Percentiles rank a stretch among this genome's conserved stretches.
These are phyloP conservation scores for Pseudomugil tenellus DNA, from an alignment of 2,797 vertebrate species.

Conservation along the genomic window DNA sequence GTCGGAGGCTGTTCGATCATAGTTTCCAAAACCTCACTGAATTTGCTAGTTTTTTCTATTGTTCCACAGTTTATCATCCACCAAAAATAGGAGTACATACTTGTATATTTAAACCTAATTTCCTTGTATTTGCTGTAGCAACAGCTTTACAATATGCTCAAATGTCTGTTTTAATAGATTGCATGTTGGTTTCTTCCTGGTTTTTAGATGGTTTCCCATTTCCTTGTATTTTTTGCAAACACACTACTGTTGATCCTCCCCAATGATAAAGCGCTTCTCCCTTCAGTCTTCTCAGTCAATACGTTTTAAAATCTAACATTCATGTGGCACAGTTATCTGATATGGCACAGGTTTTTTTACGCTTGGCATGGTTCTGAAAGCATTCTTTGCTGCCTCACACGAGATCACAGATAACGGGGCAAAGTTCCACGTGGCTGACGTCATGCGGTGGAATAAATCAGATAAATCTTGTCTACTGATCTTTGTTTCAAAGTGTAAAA, in stretches of 20 bases:
- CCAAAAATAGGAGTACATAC: neutral
- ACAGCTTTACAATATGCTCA: neutral
- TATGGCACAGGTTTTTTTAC: neutral
- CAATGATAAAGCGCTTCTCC: neutral
- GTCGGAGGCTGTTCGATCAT: neutral
- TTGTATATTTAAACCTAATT: neutral
- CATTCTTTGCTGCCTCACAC: neutral
- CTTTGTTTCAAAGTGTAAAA: slow-evolving; percentile 15
- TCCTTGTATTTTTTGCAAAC: slow-evolving; percentile 28
- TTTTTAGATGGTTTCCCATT: neutral
- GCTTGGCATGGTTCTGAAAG: neutral
- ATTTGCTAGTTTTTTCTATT: neutral
- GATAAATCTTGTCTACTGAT: slow-evolving; percentile 26
- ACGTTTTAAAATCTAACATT: slow-evolving; percentile 5
- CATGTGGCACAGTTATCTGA: neutral
- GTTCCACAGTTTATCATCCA: neutral
- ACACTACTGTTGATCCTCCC: neutral
- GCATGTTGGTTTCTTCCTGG: neutral
- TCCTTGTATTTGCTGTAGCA: neutral
- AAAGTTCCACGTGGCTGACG: neutral
- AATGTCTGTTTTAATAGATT: neutral
- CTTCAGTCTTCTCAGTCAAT: neutral
- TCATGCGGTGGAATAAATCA: slow-evolving; percentile 37
- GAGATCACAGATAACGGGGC: slow-evolving; percentile 6
- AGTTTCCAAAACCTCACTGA: neutral